Evolutionary conservation across 2,113 vertebrate species (phyloP), one percentile per base, ranked within the genome.

Genomic region (Collichthys lucidus): DNA sequence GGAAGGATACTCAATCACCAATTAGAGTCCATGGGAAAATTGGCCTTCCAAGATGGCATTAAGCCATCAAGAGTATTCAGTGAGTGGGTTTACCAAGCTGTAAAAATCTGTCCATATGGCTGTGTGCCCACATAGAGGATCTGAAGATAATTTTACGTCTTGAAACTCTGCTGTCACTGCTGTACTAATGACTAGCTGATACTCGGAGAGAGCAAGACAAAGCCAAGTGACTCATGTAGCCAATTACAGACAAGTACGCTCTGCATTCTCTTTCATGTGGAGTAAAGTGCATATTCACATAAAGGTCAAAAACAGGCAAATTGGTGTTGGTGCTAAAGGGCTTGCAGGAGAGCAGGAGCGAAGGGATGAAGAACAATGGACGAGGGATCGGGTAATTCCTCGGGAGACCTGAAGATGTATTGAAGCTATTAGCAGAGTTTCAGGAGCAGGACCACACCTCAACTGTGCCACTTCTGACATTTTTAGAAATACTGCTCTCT

Each of bases 301-400:
- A 91, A 90, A 92, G 91, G 89, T 91, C 91, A 88, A 84, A 40
- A 87, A 85, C 65, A 81, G 75, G 79, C 82, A 91, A 91, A 89
- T 73, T 80, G 70, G 49, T 68, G 67, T 79, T 57, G 59, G 56
- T 59, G 42, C 20, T 50, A 68, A 75, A 12, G 59, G 26, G 26
- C 63, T 72, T 46, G 80, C 83, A 61, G 77, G 71, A n/a, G 64
- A 78, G 50, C 55, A 61, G 22, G 7, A 44, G 53, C 64, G 22
- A 56, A 22, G 5, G 61, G 63, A 57, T 63, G 62, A 65, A n/a
- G 63, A 67, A 40, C 19, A 60, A 47, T 46, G 62, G 46, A 52
- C 2, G 26, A 69, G 31, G 42, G 73, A 74, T 60, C 11, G 46
- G 66, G 53, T 65, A 66, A 74, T 12, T 63, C 50, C n/a, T 67